Percentiles rank a stretch among this genome's conserved stretches.
phyloP scores from a whole-genome alignment of 2,888 invertebrate genomes.

The Carcina quercana region DNA sequence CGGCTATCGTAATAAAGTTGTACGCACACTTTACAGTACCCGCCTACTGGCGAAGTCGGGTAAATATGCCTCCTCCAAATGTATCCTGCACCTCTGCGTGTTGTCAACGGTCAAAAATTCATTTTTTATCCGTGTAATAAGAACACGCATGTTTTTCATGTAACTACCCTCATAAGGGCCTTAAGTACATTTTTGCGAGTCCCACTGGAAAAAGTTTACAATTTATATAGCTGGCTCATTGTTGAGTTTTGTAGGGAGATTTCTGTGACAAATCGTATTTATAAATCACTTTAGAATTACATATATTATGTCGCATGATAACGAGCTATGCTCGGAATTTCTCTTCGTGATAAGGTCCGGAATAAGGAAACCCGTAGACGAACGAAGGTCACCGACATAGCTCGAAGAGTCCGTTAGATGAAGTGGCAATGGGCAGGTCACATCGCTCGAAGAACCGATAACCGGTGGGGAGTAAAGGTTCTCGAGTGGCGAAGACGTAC shows the following conservation, averaged over 20 bases:
- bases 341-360: too few relatives aligned
- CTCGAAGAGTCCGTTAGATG: too few relatives aligned
- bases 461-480: too few relatives aligned
- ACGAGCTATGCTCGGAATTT: not conserved
- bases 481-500: too few relatives aligned
- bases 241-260: not conserved
- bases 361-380: too few relatives aligned
- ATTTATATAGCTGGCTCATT: too few relatives aligned
- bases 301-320: not conserved
- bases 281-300: not conserved
- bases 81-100: slow-evolving; percentile 3
- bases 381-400: too few relatives aligned
- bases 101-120: slow-evolving; percentile 13
- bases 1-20: too few relatives aligned
- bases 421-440: too few relatives aligned
- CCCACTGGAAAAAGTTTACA: not conserved
- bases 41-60: too few relatives aligned
- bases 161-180: not conserved
- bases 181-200: slow-evolving; percentile 4
- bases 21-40: too few relatives aligned
- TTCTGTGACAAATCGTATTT: not conserved
- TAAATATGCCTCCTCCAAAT: not conserved
- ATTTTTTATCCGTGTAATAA: slow-evolving; percentile 10
- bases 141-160: slow-evolving; percentile 8
- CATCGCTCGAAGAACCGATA: too few relatives aligned